phyloP scores from a whole-genome alignment of 1,140 invertebrate genomes.

The Geopemphigus sp. region DNA sequence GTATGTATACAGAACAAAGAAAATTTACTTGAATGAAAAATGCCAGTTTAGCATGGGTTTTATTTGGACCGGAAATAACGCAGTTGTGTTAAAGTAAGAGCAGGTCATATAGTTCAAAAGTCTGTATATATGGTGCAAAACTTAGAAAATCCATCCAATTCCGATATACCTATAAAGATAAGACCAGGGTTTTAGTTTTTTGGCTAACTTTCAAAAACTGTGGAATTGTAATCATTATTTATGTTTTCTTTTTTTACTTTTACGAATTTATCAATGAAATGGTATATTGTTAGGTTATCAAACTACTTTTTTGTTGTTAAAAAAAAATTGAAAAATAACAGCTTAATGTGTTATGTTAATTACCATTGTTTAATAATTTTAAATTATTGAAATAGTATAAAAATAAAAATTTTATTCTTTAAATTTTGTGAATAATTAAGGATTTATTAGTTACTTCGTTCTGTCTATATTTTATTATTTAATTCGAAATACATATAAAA shows the following conservation, averaged over 20 bases:
- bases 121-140: constrained; percentile 5
- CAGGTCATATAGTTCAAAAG: background rate
- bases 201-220: constrained; percentile 23
- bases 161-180: background rate
- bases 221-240: constrained; percentile 27
- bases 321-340: too few relatives aligned
- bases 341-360: background rate
- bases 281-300: background rate
- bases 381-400: background rate
- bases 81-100: constrained; percentile 6
- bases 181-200: background rate
- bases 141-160: background rate
- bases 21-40: background rate
- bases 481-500: too few relatives aligned
- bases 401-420: too few relatives aligned
- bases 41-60: background rate
- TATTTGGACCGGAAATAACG: background rate
- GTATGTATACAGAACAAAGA: background rate
- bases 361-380: background rate
- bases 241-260: background rate
- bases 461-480: too few relatives aligned
- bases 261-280: constrained; percentile 6
- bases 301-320: background rate
- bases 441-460: too few relatives aligned
- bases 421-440: too few relatives aligned